Base-by-base conservation (phyloP, 1,140 invertebrate species). In the Zaprionus capensis region DNA sequence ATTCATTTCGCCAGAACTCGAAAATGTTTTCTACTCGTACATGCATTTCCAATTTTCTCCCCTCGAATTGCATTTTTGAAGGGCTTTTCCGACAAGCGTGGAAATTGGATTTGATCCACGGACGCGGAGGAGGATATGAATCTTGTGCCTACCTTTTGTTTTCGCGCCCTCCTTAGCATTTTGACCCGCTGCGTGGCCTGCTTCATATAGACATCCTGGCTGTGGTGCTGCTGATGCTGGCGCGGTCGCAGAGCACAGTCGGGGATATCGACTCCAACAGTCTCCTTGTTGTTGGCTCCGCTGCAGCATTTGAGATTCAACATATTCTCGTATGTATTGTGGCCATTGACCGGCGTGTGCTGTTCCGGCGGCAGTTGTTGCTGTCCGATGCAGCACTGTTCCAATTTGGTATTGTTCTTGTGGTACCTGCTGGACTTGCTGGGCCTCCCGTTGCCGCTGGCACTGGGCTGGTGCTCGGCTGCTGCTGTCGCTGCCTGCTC, bases 121-220 rank as follows among this genome's bases (percentile, higher is more conserved):
- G 20, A 6, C 36, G 20, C 11, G 38, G 58, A 28, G 34, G 69
- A 22, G 36, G 24, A 36, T 26, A 26, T 34, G 6, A n/a, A 79
- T 44, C 64, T 80, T 71, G 66, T 72, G 83, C 80, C 76, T 78
- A 92, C 91, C 91, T 92, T 92, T 81, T 92, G 91, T 80, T 92
- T 92, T 53, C 91, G 80, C 58, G 91, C 88, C 64, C 88, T 82
- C n/a, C 91, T 71, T 71, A 92, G 66, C 86, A 92, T 82, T 81
- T 92, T 92, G 53, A 92, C 87, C 20, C 91, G 78, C 44, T 91
- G 85, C 34, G 90, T 91, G 26, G 91, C 91, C 73, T 92, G 91
- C 70, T 92, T 92, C 90, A 91, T 91, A 55, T 92, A 92, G 62
- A 91, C 79, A 71, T 92, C 91, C 71, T 88, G 80, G 64, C 86